Conservation (phyloP, 2,797 vertebrate genomes). For the Balearica regulorum region DNA sequence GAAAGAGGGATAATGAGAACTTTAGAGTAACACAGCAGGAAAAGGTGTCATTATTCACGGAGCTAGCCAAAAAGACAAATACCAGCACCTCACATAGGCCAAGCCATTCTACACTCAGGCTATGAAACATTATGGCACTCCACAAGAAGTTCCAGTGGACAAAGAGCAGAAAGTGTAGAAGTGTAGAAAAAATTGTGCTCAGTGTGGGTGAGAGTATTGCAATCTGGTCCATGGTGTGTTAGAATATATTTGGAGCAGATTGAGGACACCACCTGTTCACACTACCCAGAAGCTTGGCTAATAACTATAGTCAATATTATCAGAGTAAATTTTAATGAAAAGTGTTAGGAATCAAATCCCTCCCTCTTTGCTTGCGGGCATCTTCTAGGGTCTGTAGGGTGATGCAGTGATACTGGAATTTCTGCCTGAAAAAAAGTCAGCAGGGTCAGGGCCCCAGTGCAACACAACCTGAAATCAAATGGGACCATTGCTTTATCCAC, state of each 20-base stretch:
- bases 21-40: background rate
- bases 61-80: background rate
- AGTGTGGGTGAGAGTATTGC: background rate
- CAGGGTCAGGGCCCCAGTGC: background rate
- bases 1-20: background rate
- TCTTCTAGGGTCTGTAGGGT: background rate
- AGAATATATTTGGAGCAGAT: background rate
- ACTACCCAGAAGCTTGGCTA: background rate
- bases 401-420: background rate
- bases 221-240: background rate
- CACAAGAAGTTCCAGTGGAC: background rate
- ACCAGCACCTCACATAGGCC: background rate
- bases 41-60: background rate
- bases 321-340: background rate
- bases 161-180: background rate
- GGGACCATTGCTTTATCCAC: background rate
- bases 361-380: background rate
- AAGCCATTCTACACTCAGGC: background rate
- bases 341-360: background rate
- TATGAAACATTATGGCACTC: background rate
- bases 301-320: background rate
- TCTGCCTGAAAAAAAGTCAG: background rate
- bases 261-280: background rate
- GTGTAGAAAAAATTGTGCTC: background rate
- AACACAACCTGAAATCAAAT: background rate